Evolutionary conservation across 2,113 vertebrate species (phyloP), one percentile per base, ranked within the genome.

Genomic region (Arenaria interpres): DNA sequence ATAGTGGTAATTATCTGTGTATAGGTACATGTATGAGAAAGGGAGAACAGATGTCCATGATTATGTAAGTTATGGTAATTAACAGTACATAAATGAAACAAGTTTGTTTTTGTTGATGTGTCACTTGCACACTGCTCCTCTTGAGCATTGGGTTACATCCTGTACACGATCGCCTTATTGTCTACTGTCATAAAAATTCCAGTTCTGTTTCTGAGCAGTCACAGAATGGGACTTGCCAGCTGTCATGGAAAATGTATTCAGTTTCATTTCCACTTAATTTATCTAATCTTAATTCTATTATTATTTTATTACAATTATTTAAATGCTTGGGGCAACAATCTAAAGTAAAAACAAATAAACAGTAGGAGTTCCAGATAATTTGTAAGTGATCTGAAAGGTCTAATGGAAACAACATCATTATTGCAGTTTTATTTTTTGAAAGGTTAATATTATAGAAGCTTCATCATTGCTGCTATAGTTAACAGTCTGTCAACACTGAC

Each of bases 221-320:
- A 97, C 97, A 97, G 96, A 98, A 97, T 97, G 97, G 97, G 96
- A 98, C 96, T 98, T 98, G 97, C 98, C 98, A 99, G 98, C 98
- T 99, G 98, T 98, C 98, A 98, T 97, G 98, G 92, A 98, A 98
- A 99, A 98, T 96, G 86, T 97, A 98, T 96, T 97, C 97, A 98
- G 84, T 98, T 98, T 98, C 97, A 98, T 98, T 99, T 98, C 97
- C 98, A 99, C 98, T 98, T 97, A 98, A 98, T 98, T 98, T 98
- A 99, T 98, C 96, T 98, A 96, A 98, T 99, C 98, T 98, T 97
- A 97, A 98, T 98, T 98, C 98, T 98, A 98, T 98, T 98, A 98
- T 97, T 97, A 97, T 98, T 98, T 98, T 97, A 98, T 98, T 98
- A 97, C 97, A 98, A 98, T 98, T 98, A 98, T 98, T 98, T 98